Evolutionary conservation across 2,113 vertebrate species (phyloP).

Genomic region (Planiliza haematocheilus): DNA sequence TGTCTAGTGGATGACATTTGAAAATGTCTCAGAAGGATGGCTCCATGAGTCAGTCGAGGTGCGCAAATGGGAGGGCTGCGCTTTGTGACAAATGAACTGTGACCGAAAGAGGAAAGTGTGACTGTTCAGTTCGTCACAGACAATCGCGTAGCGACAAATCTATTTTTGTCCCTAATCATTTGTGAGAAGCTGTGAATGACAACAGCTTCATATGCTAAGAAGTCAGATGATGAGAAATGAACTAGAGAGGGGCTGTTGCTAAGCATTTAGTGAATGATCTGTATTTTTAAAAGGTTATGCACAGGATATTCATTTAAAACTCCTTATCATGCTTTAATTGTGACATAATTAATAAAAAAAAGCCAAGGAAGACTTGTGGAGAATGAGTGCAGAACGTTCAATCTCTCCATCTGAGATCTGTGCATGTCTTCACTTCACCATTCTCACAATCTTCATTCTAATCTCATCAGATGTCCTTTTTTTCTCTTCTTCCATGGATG

Average conservation of each 20-base stretch:
- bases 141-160: neutral
- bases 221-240: no score
- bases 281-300: no score
- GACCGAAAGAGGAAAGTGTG: neutral
- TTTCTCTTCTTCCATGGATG: constrained; percentile 8
- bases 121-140: neutral
- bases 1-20: constrained; percentile 47
- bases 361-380: no score
- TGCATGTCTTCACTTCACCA: neutral
- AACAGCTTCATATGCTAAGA: no score
- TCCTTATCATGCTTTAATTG: no score
- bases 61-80: no score
- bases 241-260: neutral
- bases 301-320: no score
- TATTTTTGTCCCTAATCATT: neutral
- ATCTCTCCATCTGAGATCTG: neutral
- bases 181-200: neutral
- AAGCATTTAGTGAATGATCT: neutral
- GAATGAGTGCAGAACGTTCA: no score
- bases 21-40: constrained; percentile 5
- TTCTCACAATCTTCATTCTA: neutral
- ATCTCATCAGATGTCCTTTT: neutral
- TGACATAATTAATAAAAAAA: no score
- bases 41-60: neutral
- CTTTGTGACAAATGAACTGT: no score